Percentiles rank a stretch among this genome's conserved stretches.
Conservation (phyloP, 2,888 invertebrate species). For the Oscheius sp. region DNA sequence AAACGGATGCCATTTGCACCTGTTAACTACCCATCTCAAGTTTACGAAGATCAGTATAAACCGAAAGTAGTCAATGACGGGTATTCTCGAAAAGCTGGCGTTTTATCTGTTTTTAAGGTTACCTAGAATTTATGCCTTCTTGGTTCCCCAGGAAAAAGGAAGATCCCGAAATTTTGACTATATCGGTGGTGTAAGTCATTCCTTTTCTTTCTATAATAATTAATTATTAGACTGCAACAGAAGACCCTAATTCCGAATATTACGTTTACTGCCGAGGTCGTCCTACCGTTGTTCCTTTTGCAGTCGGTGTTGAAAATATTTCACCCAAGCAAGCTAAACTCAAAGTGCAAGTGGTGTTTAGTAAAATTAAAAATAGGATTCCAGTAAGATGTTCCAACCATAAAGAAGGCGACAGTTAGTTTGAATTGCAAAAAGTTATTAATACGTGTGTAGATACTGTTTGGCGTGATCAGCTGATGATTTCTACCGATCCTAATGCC, state of each 20-base stretch:
- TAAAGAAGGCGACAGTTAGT: slow-evolving; percentile 18
- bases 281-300: slow-evolving; percentile 21
- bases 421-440: neutral
- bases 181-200: slow-evolving; percentile 12
- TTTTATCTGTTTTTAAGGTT: too few species aligned
- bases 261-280: slow-evolving; percentile 16
- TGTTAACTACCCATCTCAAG: too few species aligned
- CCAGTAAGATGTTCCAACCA: slow-evolving; percentile 19
- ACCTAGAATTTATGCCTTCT: neutral
- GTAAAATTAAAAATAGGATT: neutral
- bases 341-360: slow-evolving; percentile 15
- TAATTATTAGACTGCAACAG: neutral
- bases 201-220: neutral
- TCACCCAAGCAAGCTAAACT: slow-evolving; percentile 1
- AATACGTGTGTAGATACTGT: neutral
- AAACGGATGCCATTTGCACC: too few species aligned
- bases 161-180: slow-evolving; percentile 16
- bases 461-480: slow-evolving; percentile 24
- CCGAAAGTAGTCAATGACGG: too few species aligned
- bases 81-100: too few species aligned
- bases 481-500: slow-evolving; percentile 13
- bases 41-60: too few species aligned
- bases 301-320: slow-evolving; percentile 2
- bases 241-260: slow-evolving; percentile 15
- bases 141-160: slow-evolving; percentile 15